Evolutionary conservation across 2,113 vertebrate genomes (phyloP).

Genomic region (Corythornis cristatus): DNA sequence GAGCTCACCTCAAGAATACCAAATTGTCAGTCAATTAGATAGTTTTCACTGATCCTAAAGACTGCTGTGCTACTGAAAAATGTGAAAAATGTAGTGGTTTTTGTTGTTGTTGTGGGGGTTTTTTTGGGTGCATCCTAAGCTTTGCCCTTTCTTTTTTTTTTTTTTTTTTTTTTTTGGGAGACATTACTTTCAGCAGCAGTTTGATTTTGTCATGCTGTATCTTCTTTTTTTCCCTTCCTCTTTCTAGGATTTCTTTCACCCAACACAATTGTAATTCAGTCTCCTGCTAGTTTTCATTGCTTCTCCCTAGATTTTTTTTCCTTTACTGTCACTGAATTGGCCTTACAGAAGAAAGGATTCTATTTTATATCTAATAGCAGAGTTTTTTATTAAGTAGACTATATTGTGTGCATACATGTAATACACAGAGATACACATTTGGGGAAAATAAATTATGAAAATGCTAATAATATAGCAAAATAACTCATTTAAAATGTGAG

Average conservation of each 20-base stretch:
- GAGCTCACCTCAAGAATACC: background rate
- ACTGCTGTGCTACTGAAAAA: background rate
- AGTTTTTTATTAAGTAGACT: background rate
- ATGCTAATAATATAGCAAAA: background rate
- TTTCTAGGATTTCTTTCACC: background rate
- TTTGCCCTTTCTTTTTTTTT: background rate
- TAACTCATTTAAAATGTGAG: background rate
- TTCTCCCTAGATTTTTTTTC: background rate
- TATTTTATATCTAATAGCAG: background rate
- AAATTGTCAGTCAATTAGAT: background rate
- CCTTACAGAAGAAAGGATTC: background rate
- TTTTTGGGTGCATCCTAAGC: background rate
- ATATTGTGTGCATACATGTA: background rate
- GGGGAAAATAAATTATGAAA: background rate
- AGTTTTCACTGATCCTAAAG: background rate
- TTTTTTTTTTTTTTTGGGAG: background rate
- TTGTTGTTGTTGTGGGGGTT: background rate
- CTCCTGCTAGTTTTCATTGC: background rate
- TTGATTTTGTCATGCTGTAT: background rate
- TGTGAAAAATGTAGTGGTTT: background rate
- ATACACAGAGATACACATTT: background rate
- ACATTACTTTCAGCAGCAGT: background rate
- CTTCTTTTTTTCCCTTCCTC: background rate
- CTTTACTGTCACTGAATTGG: background rate
- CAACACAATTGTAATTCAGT: background rate